Evolutionary conservation across 2,888 invertebrate genomes (phyloP).

Genomic region (Cacoxenus indagator): DNA sequence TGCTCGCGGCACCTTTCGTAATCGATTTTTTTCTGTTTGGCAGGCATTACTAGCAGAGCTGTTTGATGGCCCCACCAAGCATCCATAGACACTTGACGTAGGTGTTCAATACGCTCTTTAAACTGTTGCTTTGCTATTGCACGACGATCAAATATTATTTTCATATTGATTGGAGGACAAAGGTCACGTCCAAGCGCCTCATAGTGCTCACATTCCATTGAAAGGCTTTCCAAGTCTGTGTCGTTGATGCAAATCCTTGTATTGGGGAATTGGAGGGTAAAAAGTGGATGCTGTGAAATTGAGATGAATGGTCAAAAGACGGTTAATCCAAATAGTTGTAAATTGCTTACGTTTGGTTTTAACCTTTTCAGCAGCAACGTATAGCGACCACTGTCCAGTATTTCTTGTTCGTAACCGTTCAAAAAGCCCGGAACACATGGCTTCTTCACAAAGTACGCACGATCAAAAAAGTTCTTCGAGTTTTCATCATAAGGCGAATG

Average conservation of each 20-base stretch:
- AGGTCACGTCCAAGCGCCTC: conserved; percentile 61
- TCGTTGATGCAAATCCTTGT: conserved; percentile 66
- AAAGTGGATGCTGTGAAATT: conserved; percentile 60
- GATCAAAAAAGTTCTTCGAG: conserved; percentile 69
- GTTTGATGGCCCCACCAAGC: conserved; percentile 60
- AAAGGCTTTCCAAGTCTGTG: conserved; percentile 57
- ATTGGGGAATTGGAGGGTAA: conserved; percentile 59
- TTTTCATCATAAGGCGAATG: conserved; percentile 58
- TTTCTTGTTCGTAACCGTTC: conserved; percentile 75
- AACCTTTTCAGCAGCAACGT: conserved; percentile 79
- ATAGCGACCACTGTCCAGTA: conserved; percentile 82
- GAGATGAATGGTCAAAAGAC: not conserved
- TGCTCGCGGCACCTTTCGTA: conserved; percentile 56
- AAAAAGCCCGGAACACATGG: conserved; percentile 78
- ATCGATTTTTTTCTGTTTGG: conserved; percentile 54
- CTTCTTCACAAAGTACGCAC: conserved; percentile 61
- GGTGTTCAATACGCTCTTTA: conserved; percentile 73
- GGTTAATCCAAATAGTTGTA: not conserved
- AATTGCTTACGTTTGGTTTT: conserved; percentile 75
- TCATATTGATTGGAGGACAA: conserved; percentile 73
- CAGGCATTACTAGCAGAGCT: conserved; percentile 40
- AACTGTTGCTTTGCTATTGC: conserved; percentile 72
- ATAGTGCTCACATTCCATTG: conserved; percentile 52
- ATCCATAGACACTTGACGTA: conserved; percentile 55
- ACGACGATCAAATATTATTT: conserved; percentile 72